phyloP scores from a whole-genome alignment of 2,797 vertebrate genomes.

The Astyanax mexicanus region DNA sequence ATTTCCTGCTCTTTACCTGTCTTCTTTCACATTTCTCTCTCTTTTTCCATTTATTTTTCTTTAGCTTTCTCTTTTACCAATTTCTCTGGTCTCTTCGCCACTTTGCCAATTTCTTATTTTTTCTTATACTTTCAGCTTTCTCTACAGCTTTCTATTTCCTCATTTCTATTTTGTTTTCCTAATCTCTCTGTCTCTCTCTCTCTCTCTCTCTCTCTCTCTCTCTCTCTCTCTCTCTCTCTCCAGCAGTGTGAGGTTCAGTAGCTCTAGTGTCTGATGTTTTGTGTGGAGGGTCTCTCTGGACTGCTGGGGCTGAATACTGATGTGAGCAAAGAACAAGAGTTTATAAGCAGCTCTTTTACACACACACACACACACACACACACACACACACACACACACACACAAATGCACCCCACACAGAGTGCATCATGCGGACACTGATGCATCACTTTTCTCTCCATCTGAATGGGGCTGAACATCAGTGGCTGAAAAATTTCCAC shows the following conservation, averaged over 20 bases:
- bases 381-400: not conserved
- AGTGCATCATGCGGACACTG: too few relatives aligned
- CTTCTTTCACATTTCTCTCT: too few relatives aligned
- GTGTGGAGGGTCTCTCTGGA: not conserved
- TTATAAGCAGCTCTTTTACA: not conserved
- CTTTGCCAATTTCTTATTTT: too few relatives aligned
- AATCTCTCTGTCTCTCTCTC: not conserved
- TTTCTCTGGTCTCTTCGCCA: too few relatives aligned
- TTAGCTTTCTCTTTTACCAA: too few relatives aligned
- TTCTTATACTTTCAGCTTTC: too few relatives aligned
- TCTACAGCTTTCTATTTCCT: too few relatives aligned
- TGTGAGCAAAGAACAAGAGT: not conserved
- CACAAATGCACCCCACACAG: not conserved
- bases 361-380: not conserved
- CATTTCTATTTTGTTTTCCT: too few relatives aligned
- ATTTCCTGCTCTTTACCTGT: too few relatives aligned
- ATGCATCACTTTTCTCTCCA: too few relatives aligned
- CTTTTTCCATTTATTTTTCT: too few relatives aligned
- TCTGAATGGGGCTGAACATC: not conserved
- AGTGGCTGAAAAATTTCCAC: slow-evolving; percentile 15
- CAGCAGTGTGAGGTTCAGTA: not conserved
- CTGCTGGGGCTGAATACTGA: slow-evolving; percentile 20
- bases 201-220: not conserved
- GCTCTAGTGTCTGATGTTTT: not conserved
- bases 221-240: not conserved